phyloP scores from a whole-genome alignment of 2,113 vertebrate species.

The Campylomormyrus numenius region DNA sequence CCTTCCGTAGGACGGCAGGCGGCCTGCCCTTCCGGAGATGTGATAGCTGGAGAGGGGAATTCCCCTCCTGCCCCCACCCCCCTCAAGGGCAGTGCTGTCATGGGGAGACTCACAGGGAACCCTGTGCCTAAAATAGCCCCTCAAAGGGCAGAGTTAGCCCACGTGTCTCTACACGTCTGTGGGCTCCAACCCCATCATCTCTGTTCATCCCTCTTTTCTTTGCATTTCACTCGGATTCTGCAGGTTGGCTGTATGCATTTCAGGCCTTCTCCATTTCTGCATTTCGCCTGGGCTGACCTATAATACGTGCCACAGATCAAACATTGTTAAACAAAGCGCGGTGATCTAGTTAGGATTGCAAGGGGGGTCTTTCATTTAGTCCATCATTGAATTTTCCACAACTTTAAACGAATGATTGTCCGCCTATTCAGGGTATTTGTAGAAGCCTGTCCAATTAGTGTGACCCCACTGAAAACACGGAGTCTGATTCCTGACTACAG shows the following conservation, averaged over 20 bases:
- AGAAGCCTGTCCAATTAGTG: background rate
- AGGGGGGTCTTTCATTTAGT: background rate
- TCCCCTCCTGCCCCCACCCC: background rate
- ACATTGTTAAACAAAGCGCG: background rate
- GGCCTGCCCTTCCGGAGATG: background rate
- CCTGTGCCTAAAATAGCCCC: background rate
- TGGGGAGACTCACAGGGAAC: background rate
- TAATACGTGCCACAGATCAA: background rate
- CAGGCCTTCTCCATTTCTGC: background rate
- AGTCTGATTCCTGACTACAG: background rate
- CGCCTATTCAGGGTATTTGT: background rate
- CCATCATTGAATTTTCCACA: background rate
- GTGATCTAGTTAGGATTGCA: background rate
- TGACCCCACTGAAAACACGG: background rate
- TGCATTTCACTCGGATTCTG: background rate
- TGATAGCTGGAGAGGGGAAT: background rate
- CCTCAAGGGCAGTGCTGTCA: background rate
- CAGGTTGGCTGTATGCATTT: background rate
- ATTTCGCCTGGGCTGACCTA: background rate
- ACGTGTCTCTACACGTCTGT: background rate
- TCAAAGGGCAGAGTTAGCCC: constrained; percentile 3
- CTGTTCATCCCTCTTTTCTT: background rate
- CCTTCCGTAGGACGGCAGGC: background rate
- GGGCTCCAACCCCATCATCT: background rate
- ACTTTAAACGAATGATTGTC: background rate